Evolutionary conservation across 2,888 invertebrate species (phyloP).

Genomic region (Eucriotettix oculatus): DNA sequence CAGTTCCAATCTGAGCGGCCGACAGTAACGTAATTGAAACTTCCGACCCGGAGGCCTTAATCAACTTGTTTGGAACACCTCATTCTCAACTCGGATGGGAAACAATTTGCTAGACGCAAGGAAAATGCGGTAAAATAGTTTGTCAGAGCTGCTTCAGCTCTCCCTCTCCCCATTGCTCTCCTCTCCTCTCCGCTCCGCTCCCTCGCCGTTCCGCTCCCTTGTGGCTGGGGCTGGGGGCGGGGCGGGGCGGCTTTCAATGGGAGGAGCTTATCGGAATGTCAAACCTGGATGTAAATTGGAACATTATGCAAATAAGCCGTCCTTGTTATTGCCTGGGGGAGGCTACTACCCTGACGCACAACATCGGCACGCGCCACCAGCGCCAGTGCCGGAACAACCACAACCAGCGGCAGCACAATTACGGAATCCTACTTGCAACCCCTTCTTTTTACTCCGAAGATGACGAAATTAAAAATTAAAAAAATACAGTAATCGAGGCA

Average conservation of each 20-base stretch:
- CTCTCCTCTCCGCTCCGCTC: neutral
- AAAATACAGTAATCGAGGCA: too few species aligned
- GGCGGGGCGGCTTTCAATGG: neutral
- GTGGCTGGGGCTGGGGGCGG: neutral
- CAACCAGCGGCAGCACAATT: too few species aligned
- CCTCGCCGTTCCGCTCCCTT: neutral
- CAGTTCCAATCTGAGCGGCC: conserved; percentile 5
- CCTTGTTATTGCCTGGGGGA: neutral
- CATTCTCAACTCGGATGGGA: conserved; percentile 10
- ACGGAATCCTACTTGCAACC: too few species aligned
- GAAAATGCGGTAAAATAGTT: conserved; percentile 15
- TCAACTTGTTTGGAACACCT: conserved; percentile 13
- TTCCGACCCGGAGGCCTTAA: conserved; percentile 11
- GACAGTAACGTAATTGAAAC: conserved; percentile 11
- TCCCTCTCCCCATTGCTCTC: neutral
- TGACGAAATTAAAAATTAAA: too few species aligned
- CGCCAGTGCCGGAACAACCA: too few species aligned
- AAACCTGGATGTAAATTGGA: conserved; percentile 11
- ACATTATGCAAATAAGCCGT: conserved; percentile 11
- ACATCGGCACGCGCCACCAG: too few species aligned
- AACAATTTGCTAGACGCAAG: conserved; percentile 14
- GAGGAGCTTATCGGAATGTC: conserved; percentile 2
- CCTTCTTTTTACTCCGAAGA: too few species aligned
- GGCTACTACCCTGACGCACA: neutral
- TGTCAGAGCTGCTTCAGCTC: conserved; percentile 7